Evolutionary conservation across 2,113 vertebrate genomes (phyloP), one percentile per base, ranked within the genome.

Genomic region (Mustela lutreola): DNA sequence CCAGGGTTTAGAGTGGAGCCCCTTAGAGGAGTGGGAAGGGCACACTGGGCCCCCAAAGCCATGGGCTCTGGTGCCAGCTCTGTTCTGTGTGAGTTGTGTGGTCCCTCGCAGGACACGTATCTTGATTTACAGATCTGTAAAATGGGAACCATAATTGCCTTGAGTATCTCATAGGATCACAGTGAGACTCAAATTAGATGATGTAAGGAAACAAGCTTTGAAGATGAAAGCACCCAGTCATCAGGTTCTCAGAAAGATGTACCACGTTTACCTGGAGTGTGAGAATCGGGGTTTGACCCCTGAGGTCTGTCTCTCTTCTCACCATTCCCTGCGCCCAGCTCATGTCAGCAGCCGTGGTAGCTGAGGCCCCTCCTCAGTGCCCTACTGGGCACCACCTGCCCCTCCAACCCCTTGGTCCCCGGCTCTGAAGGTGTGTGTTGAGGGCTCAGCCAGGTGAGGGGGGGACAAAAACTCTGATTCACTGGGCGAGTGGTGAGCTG

Each of bases 121-220:
- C 71, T 91, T 5, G 4, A 28, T 28, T 70, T 92, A 48, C 31
- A 58, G 21, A 28, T 50, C 75, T 81, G 58, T 82, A 60, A 94
- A 70, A 58, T 50, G 80, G 42, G 65, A 75, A 28, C 8, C 36
- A 21, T 16, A 36, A 63, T 78, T n/a, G 53, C 60, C 58, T 36
- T 5, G 58, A 90, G 60, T 63, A 7, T 81, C 45, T 81, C 18
- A 22, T 31, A n/a, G 45, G 67, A 79, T 10, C 10, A 26, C 5
- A 33, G 19, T 6, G 53, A 63, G 81, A 36, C 89, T 94, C 45
- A 73, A 8, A 53, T 65, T 39, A 83, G 36, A 58, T 79, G 89
- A 90, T 2, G 48, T 80, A 73, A 91, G 94, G 22, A 97, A 6
- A 93, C 6, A 14, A 50, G 24, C 67, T 97, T 83, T 65, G 70